Evolutionary conservation across 2,113 vertebrate species (phyloP).

Genomic region (Platysternon megacephalum): DNA sequence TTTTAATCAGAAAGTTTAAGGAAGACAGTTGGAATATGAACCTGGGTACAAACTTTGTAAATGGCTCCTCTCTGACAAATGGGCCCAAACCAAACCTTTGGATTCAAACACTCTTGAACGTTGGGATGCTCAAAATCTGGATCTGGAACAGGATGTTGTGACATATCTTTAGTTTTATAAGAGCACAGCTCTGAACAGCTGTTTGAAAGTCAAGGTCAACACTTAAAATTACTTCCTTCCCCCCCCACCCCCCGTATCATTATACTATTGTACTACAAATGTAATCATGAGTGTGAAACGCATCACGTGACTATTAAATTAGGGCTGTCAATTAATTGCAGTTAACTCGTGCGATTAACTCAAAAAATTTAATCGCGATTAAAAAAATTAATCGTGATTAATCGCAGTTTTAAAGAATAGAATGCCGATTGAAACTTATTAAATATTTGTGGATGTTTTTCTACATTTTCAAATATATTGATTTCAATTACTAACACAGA

Average conservation of each 20-base stretch:
- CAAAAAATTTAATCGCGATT: too few species aligned
- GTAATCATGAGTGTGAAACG: slow-evolving; percentile 66
- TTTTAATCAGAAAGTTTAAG: not conserved
- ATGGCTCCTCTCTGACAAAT: not conserved
- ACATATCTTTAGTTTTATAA: slow-evolving; percentile 37
- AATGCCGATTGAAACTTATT: too few species aligned
- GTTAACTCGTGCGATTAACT: too few species aligned
- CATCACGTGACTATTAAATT: slow-evolving; percentile 38
- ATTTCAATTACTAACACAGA: too few species aligned
- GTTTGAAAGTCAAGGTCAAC: slow-evolving; percentile 69
- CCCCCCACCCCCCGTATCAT: slow-evolving; percentile 23
- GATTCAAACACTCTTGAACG: not conserved
- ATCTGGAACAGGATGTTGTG: slow-evolving; percentile 27
- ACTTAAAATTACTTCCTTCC: slow-evolving; percentile 59
- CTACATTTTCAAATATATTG: too few species aligned
- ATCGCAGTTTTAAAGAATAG: too few species aligned
- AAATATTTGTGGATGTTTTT: too few species aligned
- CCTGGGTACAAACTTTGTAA: not conserved
- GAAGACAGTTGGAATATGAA: slow-evolving; percentile 10
- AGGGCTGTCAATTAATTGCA: too few species aligned
- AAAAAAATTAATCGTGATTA: too few species aligned
- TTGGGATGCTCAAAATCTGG: not conserved
- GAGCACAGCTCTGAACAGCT: slow-evolving; percentile 41
- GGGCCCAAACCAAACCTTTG: slow-evolving; percentile 8
- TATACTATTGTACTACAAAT: slow-evolving; percentile 71